phyloP scores from a whole-genome alignment of 2,113 vertebrate genomes.

The Chaenocephalus aceratus region DNA sequence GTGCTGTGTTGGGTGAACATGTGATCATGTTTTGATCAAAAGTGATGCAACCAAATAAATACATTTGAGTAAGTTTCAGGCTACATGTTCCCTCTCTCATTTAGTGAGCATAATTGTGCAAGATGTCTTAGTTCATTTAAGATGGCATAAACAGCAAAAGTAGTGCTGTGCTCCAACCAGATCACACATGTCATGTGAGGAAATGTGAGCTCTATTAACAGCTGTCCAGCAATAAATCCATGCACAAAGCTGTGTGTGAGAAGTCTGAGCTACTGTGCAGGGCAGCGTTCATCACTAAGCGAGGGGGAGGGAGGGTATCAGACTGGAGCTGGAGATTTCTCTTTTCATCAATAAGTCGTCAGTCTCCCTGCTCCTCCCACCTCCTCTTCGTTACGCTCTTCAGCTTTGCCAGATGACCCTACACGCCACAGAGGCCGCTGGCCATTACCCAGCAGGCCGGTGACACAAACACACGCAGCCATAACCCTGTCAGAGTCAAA shows the following conservation, averaged over 20 bases:
- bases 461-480: constrained; percentile 27
- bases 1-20: too few relatives aligned
- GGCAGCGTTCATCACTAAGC: constrained; percentile 62
- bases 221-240: not conserved
- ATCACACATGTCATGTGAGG: constrained; percentile 11
- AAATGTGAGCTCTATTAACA: constrained; percentile 38
- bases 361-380: constrained; percentile 54
- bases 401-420: constrained; percentile 46
- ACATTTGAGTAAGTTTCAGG: too few relatives aligned
- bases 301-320: constrained; percentile 68
- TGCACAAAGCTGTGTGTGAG: not conserved
- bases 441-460: constrained; percentile 25
- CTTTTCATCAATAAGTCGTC: constrained; percentile 76
- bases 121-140: not conserved
- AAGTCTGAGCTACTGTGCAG: constrained; percentile 25
- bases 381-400: constrained; percentile 43
- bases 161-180: not conserved
- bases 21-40: too few relatives aligned
- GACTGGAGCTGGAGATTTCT: constrained; percentile 61
- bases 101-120: not conserved
- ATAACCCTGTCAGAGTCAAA: constrained; percentile 34
- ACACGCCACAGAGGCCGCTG: constrained; percentile 17
- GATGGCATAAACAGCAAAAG: not conserved
- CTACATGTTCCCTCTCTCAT: not conserved
- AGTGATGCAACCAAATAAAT: too few relatives aligned